Evolutionary conservation across 2,888 invertebrate genomes (phyloP).

Genomic region (Horisme vitalbata): DNA sequence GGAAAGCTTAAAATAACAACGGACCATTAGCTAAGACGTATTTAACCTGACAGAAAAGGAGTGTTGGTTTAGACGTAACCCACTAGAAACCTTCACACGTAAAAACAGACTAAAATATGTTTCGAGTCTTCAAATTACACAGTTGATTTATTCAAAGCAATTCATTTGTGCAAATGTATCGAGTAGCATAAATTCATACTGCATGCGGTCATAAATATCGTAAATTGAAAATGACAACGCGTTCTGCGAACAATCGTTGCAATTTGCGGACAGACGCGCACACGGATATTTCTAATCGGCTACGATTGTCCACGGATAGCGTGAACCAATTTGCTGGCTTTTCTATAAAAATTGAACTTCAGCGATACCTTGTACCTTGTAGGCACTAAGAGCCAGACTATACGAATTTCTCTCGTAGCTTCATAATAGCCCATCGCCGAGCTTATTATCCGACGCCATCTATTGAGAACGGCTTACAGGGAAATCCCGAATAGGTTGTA

Average conservation of each 20-base stretch:
- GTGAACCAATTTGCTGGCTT: conserved; percentile 51
- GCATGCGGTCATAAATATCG: conserved; percentile 15
- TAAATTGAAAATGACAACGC: conserved; percentile 24
- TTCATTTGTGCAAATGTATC: conserved; percentile 12
- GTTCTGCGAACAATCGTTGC: conserved; percentile 55
- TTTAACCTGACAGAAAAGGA: conserved; percentile 56
- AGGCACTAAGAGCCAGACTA: conserved; percentile 52
- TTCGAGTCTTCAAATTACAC: background rate
- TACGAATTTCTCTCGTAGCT: conserved; percentile 70
- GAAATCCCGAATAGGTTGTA: conserved; percentile 77
- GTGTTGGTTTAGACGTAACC: conserved; percentile 60
- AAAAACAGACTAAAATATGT: background rate
- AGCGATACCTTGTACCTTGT: conserved; percentile 30
- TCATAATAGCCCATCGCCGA: conserved; percentile 77
- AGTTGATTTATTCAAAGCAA: conserved; percentile 14
- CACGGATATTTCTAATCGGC: conserved; percentile 65
- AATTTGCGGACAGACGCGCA: conserved; percentile 59
- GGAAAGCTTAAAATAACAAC: conserved; percentile 60
- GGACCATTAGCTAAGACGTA: conserved; percentile 59
- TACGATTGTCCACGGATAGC: conserved; percentile 57
- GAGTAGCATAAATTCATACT: conserved; percentile 6
- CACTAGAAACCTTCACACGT: conserved; percentile 32
- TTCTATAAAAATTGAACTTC: conserved; percentile 65
- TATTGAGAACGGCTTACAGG: conserved; percentile 80
- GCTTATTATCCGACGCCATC: conserved; percentile 79